Evolutionary conservation across 92 coral and sea anemone species (phyloP), one percentile per base, ranked within the genome.

Genomic region (Porites divaricata): DNA sequence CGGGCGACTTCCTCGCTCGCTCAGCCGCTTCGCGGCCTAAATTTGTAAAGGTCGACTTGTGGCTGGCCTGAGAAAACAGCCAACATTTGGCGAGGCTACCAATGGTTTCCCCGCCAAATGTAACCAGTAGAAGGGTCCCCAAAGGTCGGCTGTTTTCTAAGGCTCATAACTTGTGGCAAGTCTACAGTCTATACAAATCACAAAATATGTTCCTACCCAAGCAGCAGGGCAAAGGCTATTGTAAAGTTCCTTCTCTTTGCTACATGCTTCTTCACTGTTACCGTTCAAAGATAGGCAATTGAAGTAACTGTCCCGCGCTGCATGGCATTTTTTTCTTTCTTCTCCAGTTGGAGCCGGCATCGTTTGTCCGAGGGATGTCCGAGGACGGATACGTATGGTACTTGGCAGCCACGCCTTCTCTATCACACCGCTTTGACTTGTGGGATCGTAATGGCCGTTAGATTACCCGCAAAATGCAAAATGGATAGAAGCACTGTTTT

Each of bases 311-410:
- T 97, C 99, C 72, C 99, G 90, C 20, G 99, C 91, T 77, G 83
- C 92, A 77, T 97, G 88, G 41, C 99, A 97, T 76, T 74, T 83
- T 70, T 76, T 87, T 64, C 99, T 92, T 56, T 95, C 93, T 61
- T 90, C 93, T 68, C 97, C 90, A 58, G 89, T 94, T 51, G 99
- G 99, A 49, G 99, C 99, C 22, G 97, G 94, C 99, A 97, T 95
- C 74, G 50, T 49, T 65, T 26, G 6, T 22, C 35, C 24, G 72
- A 10, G 45, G 4, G 56, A 51, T 51, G 1, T 51, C 56, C 1
- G 2, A 54, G 13, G 59, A 54, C 16, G 16, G 16, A 54, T 12
- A 8, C 16, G 59, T 54, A 54, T 11, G 59, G 14, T 54, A 51
- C 88, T 90, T 88, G 57, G 98, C 71, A 79, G 74, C 98, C 98